A percentile compares a stretch with the other conserved stretches of the same genome.
phyloP scores from a whole-genome alignment of 2,888 invertebrate species.

The Drosophila buzzatii region DNA sequence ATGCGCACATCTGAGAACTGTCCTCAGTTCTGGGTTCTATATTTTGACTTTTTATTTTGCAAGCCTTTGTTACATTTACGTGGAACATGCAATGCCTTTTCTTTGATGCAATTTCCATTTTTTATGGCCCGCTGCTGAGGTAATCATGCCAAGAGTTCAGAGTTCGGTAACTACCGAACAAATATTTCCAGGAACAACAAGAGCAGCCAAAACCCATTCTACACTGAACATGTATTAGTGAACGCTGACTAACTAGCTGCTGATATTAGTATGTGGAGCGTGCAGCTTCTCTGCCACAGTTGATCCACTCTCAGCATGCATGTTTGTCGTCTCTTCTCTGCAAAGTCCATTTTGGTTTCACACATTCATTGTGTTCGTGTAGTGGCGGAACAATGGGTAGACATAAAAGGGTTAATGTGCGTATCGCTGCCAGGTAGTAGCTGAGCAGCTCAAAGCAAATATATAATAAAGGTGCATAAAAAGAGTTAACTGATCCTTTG shows the following conservation, averaged over 20 bases:
- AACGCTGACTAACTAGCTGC: too few species aligned
- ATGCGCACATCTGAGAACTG: background rate
- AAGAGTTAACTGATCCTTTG: constrained; percentile 66
- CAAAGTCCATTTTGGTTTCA: constrained; percentile 31
- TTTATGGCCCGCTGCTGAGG: constrained; percentile 31
- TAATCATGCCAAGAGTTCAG: constrained; percentile 16
- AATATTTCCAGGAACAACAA: constrained; percentile 26
- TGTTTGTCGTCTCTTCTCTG: background rate
- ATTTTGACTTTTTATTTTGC: constrained; percentile 69
- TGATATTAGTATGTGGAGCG: background rate
- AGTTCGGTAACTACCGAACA: constrained; percentile 21
- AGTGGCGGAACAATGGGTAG: constrained; percentile 47
- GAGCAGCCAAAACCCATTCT: too few species aligned
- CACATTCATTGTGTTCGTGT: constrained; percentile 36
- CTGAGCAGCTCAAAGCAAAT: constrained; percentile 24
- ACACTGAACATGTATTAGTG: background rate
- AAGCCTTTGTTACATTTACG: constrained; percentile 71
- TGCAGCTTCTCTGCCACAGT: background rate
- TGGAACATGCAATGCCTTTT: constrained; percentile 35
- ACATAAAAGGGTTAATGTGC: constrained; percentile 71
- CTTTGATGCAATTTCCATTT: constrained; percentile 36
- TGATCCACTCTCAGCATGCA: background rate
- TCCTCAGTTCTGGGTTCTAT: constrained; percentile 40
- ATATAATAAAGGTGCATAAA: constrained; percentile 61
- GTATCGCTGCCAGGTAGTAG: constrained; percentile 47